A percentile compares a stretch with the other conserved stretches of the same genome.
phyloP scores from a whole-genome alignment of 2,113 vertebrate species.

The Chaenogobius annularis region DNA sequence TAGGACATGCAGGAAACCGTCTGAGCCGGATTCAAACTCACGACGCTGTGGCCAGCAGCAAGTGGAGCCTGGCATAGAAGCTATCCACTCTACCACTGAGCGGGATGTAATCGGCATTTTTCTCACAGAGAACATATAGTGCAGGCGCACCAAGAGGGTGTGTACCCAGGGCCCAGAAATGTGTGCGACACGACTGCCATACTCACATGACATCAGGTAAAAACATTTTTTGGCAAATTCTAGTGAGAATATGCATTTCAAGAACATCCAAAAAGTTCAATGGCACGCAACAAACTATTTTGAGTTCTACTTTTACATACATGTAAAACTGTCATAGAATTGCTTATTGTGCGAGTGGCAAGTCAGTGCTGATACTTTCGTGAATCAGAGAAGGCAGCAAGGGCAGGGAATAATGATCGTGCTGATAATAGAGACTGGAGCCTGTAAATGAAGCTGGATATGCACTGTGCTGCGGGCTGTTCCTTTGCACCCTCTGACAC shows the following conservation, averaged over 20 bases:
- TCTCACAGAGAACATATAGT: no score
- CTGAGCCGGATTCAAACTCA: no score
- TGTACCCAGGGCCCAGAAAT: no score
- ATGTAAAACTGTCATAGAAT: slow-evolving; percentile 8
- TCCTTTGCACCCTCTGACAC: slow-evolving; percentile 46
- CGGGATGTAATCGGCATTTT: no score
- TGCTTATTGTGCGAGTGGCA: slow-evolving; percentile 2
- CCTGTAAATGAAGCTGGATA: slow-evolving; percentile 62
- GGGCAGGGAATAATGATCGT: slow-evolving; percentile 60
- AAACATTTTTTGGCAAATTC: no score
- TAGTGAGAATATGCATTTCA: neutral
- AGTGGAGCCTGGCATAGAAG: no score
- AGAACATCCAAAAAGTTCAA: slow-evolving; percentile 1
- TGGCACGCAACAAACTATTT: slow-evolving; percentile 12
- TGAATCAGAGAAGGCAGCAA: slow-evolving; percentile 33
- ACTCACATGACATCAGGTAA: no score
- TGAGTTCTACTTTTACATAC: neutral
- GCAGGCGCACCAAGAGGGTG: no score
- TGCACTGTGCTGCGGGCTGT: slow-evolving; percentile 61
- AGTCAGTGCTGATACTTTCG: slow-evolving; percentile 35
- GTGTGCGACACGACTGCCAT: no score
- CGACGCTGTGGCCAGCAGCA: no score
- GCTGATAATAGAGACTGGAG: slow-evolving; percentile 63
- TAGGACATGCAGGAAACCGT: no score
- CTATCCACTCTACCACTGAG: no score